Conservation (phyloP, 1,140 invertebrate genomes). For the Heliconius eleuchia region DNA sequence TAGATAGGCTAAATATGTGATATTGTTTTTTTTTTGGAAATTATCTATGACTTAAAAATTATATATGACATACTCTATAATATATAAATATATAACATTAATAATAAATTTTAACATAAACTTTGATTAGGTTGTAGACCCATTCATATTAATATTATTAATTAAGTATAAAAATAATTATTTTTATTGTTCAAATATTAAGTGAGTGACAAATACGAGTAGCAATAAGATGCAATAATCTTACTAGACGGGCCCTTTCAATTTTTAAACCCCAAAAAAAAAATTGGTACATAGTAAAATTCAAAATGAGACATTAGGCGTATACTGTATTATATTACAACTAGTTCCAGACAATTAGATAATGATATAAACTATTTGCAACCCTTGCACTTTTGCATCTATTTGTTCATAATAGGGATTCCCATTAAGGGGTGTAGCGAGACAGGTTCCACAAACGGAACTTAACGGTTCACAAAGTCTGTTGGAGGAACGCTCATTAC, state of each 20-base stretch:
- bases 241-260: neutral
- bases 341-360: constrained; percentile 65
- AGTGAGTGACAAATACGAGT: neutral
- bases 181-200: constrained; percentile 1
- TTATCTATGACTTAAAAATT: neutral
- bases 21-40: constrained; percentile 8
- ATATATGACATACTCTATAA: no score
- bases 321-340: constrained; percentile 47
- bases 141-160: no score
- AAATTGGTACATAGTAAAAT: neutral
- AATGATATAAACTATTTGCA: constrained; percentile 67
- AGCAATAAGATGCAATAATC: neutral
- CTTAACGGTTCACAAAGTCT: constrained; percentile 73
- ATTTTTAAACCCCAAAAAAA: constrained; percentile 9
- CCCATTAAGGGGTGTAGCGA: constrained; percentile 45
- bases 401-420: constrained; percentile 60
- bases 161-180: constrained; percentile 11
- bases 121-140: no score
- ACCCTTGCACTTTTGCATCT: constrained; percentile 70
- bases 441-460: constrained; percentile 73
- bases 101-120: no score
- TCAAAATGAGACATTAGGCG: constrained; percentile 36
- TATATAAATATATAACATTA: no score
- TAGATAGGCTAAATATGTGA: constrained; percentile 50
- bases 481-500: constrained; percentile 59